Evolutionary conservation across 2,888 invertebrate species (phyloP).

Genomic region (Strigamia transsilvanica): DNA sequence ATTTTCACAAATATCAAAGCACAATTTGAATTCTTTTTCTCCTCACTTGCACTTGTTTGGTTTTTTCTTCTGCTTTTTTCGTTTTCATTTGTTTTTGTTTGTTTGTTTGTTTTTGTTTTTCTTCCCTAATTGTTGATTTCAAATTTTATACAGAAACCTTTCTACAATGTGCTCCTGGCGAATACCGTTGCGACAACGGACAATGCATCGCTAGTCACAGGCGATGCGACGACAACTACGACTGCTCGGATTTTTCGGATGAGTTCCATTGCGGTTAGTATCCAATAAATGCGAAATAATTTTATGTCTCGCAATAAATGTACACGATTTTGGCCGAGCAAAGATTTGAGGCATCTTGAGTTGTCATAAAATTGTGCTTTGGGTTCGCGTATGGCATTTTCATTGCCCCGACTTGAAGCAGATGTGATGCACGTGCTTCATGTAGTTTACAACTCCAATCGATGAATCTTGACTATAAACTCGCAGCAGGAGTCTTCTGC

Average conservation of each 20-base stretch:
- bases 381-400: not conserved
- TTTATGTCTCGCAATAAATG: too few relatives aligned
- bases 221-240: constrained; percentile 63
- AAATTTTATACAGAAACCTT: not conserved
- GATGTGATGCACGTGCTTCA: not conserved
- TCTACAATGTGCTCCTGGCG: constrained; percentile 62
- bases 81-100: constrained; percentile 39
- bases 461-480: not conserved
- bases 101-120: constrained; percentile 46
- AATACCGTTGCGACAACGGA: constrained; percentile 63
- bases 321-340: too few relatives aligned
- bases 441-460: not conserved
- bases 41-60: constrained; percentile 39
- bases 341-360: not conserved
- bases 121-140: not conserved
- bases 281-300: too few relatives aligned
- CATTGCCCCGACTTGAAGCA: not conserved
- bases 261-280: constrained; percentile 73
- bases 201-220: constrained; percentile 62
- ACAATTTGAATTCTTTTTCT: constrained; percentile 22
- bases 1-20: not conserved
- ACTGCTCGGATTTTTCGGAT: constrained; percentile 73
- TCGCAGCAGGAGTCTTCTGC: not conserved
- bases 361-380: not conserved
- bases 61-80: constrained; percentile 51